Evolutionary conservation across 2,113 vertebrate species (phyloP), one percentile per base, ranked within the genome.

Genomic region (Chloebia gouldiae): DNA sequence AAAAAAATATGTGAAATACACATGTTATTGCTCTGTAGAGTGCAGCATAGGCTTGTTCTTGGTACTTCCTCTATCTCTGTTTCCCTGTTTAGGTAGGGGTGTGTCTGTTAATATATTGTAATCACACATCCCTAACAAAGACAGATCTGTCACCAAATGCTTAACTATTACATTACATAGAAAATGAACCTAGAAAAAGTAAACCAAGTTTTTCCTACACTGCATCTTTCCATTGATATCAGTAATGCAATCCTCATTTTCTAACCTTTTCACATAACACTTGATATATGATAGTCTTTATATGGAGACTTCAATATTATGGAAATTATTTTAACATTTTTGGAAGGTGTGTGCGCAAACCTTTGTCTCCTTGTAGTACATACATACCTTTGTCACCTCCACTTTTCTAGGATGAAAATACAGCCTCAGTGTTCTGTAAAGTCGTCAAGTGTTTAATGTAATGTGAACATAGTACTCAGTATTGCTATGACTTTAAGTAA

Each of bases 301-400:
- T 16, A 21, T 6, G 37, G 40, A 68, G 85, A 13, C 14, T 25
- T 39, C n/a, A 35, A 12, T 11, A 15, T 18, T 4, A 27, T 4
- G 42, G 37, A 22, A 68, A 31, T 75, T 61, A 54, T 49, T 80
- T n/a, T 37, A 47, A 25, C 0, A 1, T 59, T 70, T 10, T n/a
- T 23, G 30, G 85, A 39, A 54, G 1, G 21, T 1, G 4, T 4
- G 1, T 3, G 13, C 28, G 24, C 6, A 2, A 14, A 45, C 4
- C 7, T 56, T 35, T 53, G 39, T 47, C 49, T 33, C 5, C 31
- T 33, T 21, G 19, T 28, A 66, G 23, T 10, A 33, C 23, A 0
- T 0, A 10, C 33, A 13, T 4, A 40, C 14, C 25, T 77, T 57
- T 77, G 25, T 49, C 50, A 47, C 5, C 30, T 30, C 1, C 15